A percentile compares a stretch with the other conserved stretches of the same genome.
Evolutionary conservation across 1,140 invertebrate species (phyloP).

Genomic region (Macrostomum lignano): DNA sequence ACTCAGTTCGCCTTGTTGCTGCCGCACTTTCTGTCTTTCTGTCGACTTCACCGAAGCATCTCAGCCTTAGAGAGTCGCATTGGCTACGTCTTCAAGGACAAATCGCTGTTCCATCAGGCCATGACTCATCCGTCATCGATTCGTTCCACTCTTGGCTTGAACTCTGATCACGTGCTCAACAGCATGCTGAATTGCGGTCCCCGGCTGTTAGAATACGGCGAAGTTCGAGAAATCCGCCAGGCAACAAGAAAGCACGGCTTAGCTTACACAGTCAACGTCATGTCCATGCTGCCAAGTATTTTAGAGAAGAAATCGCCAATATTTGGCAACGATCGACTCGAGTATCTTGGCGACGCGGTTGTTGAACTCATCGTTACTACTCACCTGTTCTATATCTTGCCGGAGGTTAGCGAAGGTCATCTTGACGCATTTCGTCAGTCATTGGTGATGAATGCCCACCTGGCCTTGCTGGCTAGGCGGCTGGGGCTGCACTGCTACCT

Average conservation of each 20-base stretch:
- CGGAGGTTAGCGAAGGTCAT: constrained; percentile 77
- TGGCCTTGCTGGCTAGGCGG: constrained; percentile 73
- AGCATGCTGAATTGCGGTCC: constrained; percentile 85
- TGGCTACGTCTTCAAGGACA: constrained; percentile 57
- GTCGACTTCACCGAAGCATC: constrained; percentile 70
- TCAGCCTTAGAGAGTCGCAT: constrained; percentile 41
- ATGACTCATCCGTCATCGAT: constrained; percentile 80
- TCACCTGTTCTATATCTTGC: constrained; percentile 85
- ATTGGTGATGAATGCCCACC: constrained; percentile 87
- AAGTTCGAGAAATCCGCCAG: constrained; percentile 64
- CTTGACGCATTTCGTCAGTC: constrained; percentile 76
- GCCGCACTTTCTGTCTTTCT: constrained; percentile 62
- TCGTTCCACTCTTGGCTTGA: constrained; percentile 17
- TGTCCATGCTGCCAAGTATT: constrained; percentile 40
- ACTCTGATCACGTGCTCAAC: constrained; percentile 42
- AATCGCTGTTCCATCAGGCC: constrained; percentile 58
- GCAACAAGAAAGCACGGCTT: constrained; percentile 59
- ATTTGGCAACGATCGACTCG: constrained; percentile 75
- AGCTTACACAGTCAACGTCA: constrained; percentile 55
- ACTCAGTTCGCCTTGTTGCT: constrained; percentile 67
- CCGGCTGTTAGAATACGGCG: constrained; percentile 70
- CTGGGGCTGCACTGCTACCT: constrained; percentile 71
- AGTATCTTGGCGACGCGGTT: constrained; percentile 88
- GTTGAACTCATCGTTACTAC: constrained; percentile 70
- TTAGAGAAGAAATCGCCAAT: constrained; percentile 67